phyloP scores from a whole-genome alignment of 2,797 vertebrate genomes.

The Dicrostonyx torquatus region DNA sequence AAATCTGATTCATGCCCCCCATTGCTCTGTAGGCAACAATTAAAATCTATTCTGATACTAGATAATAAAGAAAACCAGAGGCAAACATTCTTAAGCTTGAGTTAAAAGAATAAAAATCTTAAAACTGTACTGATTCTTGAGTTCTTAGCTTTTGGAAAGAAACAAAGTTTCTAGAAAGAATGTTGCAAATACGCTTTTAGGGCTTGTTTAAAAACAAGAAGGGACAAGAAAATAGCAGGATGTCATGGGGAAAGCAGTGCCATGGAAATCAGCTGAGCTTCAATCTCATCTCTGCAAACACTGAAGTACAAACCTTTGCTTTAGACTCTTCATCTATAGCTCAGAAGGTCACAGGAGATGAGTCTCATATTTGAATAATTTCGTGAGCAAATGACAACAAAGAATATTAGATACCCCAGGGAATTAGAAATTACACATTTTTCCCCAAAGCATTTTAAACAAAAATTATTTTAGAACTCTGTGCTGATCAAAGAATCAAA shows the following conservation, averaged over 20 bases:
- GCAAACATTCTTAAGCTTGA: neutral
- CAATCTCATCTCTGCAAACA: neutral
- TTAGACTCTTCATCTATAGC: constrained; percentile 11
- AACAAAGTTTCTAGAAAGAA: neutral
- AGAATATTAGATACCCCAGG: neutral
- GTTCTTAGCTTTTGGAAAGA: constrained; percentile 6
- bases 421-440: neutral
- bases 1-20: neutral
- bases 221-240: neutral
- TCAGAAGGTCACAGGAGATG: neutral
- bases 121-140: neutral
- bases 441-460: neutral
- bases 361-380: neutral
- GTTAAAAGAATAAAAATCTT: neutral
- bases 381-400: neutral
- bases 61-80: neutral
- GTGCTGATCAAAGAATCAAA: neutral
- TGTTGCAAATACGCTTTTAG: neutral
- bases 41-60: neutral
- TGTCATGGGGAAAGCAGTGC: neutral
- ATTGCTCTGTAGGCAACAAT: neutral
- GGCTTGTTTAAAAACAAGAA: neutral
- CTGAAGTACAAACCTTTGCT: neutral
- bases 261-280: neutral
- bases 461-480: constrained; percentile 20